phyloP scores from a whole-genome alignment of 2,113 vertebrate species.

The Donacobius atricapilla region DNA sequence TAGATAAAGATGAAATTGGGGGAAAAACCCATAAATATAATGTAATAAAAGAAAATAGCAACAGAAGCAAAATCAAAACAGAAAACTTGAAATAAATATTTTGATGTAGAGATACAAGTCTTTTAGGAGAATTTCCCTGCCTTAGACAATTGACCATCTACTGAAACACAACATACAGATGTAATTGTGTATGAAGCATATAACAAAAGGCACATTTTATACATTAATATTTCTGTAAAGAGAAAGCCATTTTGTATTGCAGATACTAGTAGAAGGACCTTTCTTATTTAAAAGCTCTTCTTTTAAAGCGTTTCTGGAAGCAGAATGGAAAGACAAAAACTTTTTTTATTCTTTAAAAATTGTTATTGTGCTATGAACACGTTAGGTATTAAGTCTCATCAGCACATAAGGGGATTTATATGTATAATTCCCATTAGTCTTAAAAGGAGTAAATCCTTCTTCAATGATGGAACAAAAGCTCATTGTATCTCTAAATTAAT shows the following conservation, averaged over 20 bases:
- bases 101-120: not conserved
- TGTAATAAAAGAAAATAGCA: not conserved
- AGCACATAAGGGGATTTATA: slow-evolving; percentile 7
- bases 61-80: not conserved
- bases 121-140: not conserved
- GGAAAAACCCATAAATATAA: not conserved
- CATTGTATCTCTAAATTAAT: slow-evolving; percentile 6
- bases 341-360: not conserved
- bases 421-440: slow-evolving; percentile 27
- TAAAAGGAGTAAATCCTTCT: slow-evolving; percentile 31
- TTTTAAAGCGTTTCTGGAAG: not conserved
- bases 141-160: not conserved
- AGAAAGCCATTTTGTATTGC: not conserved
- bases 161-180: not conserved
- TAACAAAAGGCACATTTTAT: not conserved
- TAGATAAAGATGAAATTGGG: not conserved
- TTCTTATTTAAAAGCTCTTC: not conserved
- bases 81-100: not conserved
- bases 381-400: not conserved
- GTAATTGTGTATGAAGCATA: not conserved
- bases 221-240: not conserved
- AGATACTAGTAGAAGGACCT: not conserved
- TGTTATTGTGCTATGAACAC: not conserved
- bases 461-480: slow-evolving; percentile 18
- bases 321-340: not conserved